Evolutionary conservation across 2,797 vertebrate genomes (phyloP).

Genomic region (Propithecus perrieri): DNA sequence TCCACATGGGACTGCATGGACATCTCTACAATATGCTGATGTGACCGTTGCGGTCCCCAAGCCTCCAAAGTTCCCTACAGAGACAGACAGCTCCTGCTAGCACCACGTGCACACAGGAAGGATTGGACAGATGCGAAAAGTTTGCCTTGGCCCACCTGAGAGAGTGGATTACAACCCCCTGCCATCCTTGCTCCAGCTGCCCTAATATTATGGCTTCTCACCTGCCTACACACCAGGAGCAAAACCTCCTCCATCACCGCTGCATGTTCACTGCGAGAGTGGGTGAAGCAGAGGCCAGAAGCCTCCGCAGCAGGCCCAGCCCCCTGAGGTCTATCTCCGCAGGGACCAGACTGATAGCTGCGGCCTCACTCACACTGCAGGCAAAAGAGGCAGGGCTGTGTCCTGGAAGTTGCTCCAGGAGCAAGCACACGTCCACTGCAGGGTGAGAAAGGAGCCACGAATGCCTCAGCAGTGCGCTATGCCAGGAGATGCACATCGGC

Average conservation of each 20-base stretch:
- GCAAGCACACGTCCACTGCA: not conserved
- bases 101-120: fast-evolving
- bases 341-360: not conserved
- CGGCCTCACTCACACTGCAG: not conserved
- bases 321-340: not conserved
- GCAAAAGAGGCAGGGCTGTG: not conserved
- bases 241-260: not conserved
- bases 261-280: not conserved
- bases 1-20: no score
- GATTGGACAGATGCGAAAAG: not conserved
- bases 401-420: not conserved
- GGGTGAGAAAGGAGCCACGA: not conserved
- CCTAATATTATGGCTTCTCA: not conserved
- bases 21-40: fast-evolving
- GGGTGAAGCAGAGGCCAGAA: not conserved
- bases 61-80: not conserved
- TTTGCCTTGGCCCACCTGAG: not conserved
- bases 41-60: fast-evolving
- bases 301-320: not conserved
- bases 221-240: no score
- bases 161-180: not conserved
- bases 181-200: no score
- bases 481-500: not conserved
- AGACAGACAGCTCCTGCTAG: not conserved
- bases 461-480: not conserved